Conservation (phyloP, 1,140 invertebrate species). For the Hirudo medicinalis region DNA sequence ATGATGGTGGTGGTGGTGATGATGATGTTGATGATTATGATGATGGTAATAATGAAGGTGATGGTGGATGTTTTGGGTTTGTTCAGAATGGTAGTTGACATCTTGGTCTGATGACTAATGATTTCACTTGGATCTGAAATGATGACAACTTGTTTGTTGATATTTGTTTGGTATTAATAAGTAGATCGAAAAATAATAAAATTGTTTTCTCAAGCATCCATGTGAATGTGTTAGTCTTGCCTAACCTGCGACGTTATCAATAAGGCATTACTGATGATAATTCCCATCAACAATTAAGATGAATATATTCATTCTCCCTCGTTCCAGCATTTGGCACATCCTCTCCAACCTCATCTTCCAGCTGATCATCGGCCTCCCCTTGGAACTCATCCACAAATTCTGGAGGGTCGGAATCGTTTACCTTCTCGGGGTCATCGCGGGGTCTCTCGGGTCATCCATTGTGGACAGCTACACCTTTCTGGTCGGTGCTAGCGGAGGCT, state of each 20-base stretch:
- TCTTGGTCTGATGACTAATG: too few relatives aligned
- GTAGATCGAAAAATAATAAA: too few relatives aligned
- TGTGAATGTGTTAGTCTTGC: too few relatives aligned
- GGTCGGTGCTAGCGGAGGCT: slow-evolving; percentile 87
- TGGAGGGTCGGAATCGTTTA: slow-evolving; percentile 60
- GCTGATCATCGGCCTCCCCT: slow-evolving; percentile 72
- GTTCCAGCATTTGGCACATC: slow-evolving; percentile 59
- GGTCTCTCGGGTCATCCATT: slow-evolving; percentile 64
- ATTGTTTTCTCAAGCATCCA: too few relatives aligned
- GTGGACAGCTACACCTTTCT: slow-evolving; percentile 70
- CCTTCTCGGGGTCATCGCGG: slow-evolving; percentile 37
- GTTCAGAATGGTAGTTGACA: too few relatives aligned
- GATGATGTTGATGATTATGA: background rate
- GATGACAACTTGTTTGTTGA: too few relatives aligned
- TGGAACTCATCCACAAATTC: slow-evolving; percentile 90
- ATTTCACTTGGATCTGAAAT: too few relatives aligned
- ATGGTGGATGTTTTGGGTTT: background rate
- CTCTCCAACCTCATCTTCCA: slow-evolving; percentile 81
- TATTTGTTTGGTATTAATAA: too few relatives aligned
- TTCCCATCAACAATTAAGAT: too few relatives aligned
- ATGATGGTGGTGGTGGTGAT: background rate
- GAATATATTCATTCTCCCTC: slow-evolving; percentile 12
- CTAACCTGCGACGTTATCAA: too few relatives aligned
- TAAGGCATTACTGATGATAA: too few relatives aligned
- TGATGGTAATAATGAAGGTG: background rate